phyloP scores from a whole-genome alignment of 64 coral and sea anemone genomes.

The Hydrozoanthus tunicans region DNA sequence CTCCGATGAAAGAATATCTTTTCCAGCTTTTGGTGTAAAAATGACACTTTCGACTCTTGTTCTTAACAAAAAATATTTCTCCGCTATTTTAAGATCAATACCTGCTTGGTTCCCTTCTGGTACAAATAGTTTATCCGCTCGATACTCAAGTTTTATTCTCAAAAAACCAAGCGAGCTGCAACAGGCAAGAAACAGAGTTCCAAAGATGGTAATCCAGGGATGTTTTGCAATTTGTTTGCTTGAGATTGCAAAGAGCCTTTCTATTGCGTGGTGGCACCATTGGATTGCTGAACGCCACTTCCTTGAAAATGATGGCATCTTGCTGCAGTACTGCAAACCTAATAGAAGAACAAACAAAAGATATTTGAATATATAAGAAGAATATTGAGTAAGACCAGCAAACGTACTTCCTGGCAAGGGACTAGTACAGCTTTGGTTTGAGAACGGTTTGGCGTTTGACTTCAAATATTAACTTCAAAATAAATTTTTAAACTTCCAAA shows the following conservation, averaged over 20 bases:
- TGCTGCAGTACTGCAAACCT: not conserved
- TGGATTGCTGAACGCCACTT: not conserved
- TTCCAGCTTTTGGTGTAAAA: constrained; percentile 33
- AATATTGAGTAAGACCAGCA: too few species aligned
- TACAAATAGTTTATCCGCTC: constrained; percentile 37
- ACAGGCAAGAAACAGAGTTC: constrained; percentile 1
- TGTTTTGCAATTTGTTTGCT: constrained; percentile 21
- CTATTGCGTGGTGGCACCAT: not conserved
- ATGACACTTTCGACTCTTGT: constrained; percentile 5
- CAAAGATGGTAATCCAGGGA: constrained; percentile 53
- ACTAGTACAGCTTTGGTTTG: too few species aligned
- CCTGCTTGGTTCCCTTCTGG: constrained; percentile 40
- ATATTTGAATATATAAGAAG: too few species aligned
- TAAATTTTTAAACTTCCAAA: too few species aligned
- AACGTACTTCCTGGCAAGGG: too few species aligned
- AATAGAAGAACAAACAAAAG: too few species aligned
- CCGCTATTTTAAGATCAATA: constrained; percentile 3
- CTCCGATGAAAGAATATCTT: not conserved
- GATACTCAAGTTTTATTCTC: not conserved
- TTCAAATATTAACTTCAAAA: too few species aligned
- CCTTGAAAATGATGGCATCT: not conserved
- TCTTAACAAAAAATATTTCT: constrained; percentile 31
- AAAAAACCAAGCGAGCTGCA: constrained; percentile 43
- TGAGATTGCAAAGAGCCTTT: constrained; percentile 17
- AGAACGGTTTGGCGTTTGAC: too few species aligned